Base-by-base conservation (phyloP, 30 jellyfish, hydroid and myxozoan genomes). In the Aurelia sp. region DNA sequence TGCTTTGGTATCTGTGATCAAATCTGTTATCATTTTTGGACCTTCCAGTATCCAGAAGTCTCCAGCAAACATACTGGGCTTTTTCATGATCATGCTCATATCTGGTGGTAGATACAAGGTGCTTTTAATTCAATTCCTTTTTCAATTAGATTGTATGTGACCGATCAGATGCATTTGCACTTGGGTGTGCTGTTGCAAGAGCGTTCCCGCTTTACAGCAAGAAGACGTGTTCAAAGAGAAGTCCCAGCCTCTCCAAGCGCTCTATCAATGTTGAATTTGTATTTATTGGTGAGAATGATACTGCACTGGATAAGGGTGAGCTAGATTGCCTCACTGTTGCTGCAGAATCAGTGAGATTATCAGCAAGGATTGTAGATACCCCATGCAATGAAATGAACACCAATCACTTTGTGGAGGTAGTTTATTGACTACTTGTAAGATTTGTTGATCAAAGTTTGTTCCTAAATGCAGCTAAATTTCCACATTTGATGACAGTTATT, bases 351-450 rank as follows among this genome's bases (percentile, higher is more conserved):
- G 79, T 95, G 38, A 91, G 98, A 63, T 70, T 95, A 19, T 88
- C 99, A 20, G 99, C 99, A 30, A 89, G 76, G 71, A 95, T 95
- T 59, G 98, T 90, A 51, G 99, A 95, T 55, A 57, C 84, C 6
- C 99, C 99, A 9, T 95, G 99, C 86, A 90, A 81, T 76, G 93
- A 80, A 40, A 95, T 95, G 99, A 94, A 72, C 52, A 90, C 98
- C 10, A 76, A 72, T 76, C 85, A 87, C 18, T 95, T 95, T 71
- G 79, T 95, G 4, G 96, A 95, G 96, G 99, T 94, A 89, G 3
- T 68, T 71, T 4, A 44, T 44, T 8, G 55, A 7, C 2, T 9
- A 44, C 7, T 44, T 44, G 55, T 44, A 8, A 7, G 55, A 13
- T 3, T 44, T 8, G 15, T 9, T 44, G 13, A 12, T 9, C 15